Conservation (phyloP, 2,797 vertebrate genomes). For the Lagodon rhomboides region DNA sequence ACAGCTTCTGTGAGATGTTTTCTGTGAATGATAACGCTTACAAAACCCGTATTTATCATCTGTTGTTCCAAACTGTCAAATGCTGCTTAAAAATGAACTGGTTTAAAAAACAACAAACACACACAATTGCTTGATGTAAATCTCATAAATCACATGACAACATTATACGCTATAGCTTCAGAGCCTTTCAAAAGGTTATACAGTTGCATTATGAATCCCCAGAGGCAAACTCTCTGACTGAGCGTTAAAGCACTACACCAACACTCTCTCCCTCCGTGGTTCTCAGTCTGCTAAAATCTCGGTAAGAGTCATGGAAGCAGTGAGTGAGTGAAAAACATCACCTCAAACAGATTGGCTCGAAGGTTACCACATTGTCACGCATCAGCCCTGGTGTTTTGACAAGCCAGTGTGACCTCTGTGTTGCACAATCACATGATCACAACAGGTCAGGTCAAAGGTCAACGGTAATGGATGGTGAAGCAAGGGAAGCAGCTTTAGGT, state of each 20-base stretch:
- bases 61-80: constrained; percentile 9
- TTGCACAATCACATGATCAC: constrained; percentile 83
- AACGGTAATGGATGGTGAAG: constrained; percentile 80
- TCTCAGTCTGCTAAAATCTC: constrained; percentile 7
- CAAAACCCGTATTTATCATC: background rate
- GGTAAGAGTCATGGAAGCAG: constrained; percentile 7
- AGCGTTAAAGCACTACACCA: background rate
- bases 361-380: constrained; percentile 70
- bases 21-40: background rate
- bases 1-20: background rate
- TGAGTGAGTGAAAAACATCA: constrained; percentile 25
- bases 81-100: constrained; percentile 8
- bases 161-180: constrained; percentile 16
- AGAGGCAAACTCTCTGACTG: background rate
- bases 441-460: constrained; percentile 80
- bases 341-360: constrained; percentile 57
- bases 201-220: constrained; percentile 41
- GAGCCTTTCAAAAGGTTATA: constrained; percentile 4
- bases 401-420: constrained; percentile 71
- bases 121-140: background rate
- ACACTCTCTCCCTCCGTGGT: background rate
- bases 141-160: constrained; percentile 33
- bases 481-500: constrained; percentile 69
- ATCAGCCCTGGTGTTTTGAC: constrained; percentile 79
- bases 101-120: constrained; percentile 19